Conservation (phyloP, 2,888 invertebrate species). For the Epinotia ramella region DNA sequence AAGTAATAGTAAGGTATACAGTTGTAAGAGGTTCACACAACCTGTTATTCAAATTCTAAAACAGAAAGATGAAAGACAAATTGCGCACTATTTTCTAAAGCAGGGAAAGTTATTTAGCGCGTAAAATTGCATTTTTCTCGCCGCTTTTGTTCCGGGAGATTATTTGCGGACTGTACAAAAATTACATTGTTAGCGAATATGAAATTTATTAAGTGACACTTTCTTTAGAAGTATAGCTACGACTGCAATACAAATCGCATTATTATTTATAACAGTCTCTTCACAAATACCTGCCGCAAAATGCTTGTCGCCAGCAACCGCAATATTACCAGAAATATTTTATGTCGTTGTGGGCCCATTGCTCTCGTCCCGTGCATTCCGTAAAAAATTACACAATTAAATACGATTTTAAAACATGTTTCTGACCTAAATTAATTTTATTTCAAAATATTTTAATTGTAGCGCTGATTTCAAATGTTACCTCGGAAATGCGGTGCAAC, state of each 20-base stretch:
- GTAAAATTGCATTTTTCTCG: conserved; percentile 26
- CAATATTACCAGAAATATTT: conserved; percentile 75
- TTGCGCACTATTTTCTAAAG: conserved; percentile 18
- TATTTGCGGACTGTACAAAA: conserved; percentile 24
- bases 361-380: conserved; percentile 64
- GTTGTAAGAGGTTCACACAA: background rate
- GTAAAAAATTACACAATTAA: conserved; percentile 40
- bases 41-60: background rate
- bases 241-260: conserved; percentile 56
- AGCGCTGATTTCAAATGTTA: conserved; percentile 33
- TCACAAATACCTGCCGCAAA: conserved; percentile 66
- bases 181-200: conserved; percentile 28
- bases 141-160: conserved; percentile 22
- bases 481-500: conserved; percentile 33
- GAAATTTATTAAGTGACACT: conserved; percentile 24
- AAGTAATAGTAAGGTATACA: background rate
- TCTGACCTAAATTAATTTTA: conserved; percentile 41
- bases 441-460: conserved; percentile 44
- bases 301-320: conserved; percentile 73
- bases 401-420: conserved; percentile 41
- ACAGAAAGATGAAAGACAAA: conserved; percentile 7
- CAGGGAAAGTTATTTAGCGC: conserved; percentile 45
- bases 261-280: conserved; percentile 74
- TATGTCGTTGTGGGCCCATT: conserved; percentile 67
- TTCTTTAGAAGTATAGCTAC: conserved; percentile 34